A percentile compares a stretch with the other conserved stretches of the same genome.
These are phyloP conservation scores for Camponotus pennsylvanicus DNA, from an alignment of 1,140 invertebrate genomes.

Conservation along the genomic window DNA sequence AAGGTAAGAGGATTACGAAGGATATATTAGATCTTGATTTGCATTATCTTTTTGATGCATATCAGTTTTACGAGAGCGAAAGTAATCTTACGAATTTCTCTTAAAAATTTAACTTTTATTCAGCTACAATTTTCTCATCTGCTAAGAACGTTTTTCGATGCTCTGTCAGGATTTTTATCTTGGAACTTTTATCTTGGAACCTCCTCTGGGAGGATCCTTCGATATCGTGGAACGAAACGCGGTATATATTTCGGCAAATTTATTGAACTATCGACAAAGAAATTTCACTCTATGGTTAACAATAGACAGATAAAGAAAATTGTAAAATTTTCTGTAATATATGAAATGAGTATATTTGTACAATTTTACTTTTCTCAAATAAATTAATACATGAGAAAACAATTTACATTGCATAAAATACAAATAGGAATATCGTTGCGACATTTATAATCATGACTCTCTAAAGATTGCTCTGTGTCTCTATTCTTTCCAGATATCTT, in stretches of 20 bases:
- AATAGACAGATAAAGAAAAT: background rate
- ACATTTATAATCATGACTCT: background rate
- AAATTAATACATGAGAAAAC: background rate
- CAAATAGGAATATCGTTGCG: background rate
- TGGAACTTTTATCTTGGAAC: slow-evolving; percentile 1
- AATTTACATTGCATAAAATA: background rate
- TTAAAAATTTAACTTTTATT: slow-evolving; percentile 21
- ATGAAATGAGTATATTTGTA: background rate
- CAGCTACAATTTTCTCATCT: slow-evolving; percentile 7
- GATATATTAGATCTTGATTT: no score
- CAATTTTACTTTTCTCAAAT: background rate
- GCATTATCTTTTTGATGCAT: background rate
- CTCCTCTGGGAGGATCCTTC: background rate
- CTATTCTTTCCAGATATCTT: background rate
- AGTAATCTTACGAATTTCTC: slow-evolving; percentile 4
- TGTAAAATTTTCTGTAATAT: background rate
- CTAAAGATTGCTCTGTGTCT: background rate
- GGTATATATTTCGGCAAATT: slow-evolving; percentile 26
- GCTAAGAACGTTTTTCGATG: slow-evolving; percentile 1
- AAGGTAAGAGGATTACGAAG: background rate
- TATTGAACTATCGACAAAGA: background rate
- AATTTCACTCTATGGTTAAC: background rate
- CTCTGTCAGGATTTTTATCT: background rate
- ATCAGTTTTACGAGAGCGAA: background rate
- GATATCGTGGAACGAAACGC: slow-evolving; percentile 21